Evolutionary conservation across 2,888 invertebrate species (phyloP).

Genomic region (Serripes groenlandicus): DNA sequence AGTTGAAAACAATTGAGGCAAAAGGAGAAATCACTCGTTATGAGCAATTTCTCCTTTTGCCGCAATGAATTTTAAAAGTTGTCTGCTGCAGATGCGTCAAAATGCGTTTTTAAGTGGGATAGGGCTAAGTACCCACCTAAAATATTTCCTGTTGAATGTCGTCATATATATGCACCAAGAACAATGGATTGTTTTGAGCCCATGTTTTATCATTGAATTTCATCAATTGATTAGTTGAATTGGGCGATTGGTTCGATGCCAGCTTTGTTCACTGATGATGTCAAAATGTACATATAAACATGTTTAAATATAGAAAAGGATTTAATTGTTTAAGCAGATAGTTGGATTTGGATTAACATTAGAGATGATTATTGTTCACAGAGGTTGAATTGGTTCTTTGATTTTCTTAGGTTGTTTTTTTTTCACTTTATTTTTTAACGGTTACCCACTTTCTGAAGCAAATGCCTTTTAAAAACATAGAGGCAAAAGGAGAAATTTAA

Average conservation of each 20-base stretch:
- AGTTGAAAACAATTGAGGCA: no score
- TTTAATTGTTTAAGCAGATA: neutral
- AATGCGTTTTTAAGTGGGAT: no score
- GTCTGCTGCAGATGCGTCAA: no score
- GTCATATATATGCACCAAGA: no score
- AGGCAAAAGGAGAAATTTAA: neutral
- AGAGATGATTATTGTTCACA: neutral
- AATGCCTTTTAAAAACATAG: neutral
- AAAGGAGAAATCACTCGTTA: no score
- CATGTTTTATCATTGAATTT: slow-evolving; percentile 12
- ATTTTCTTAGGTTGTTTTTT: neutral
- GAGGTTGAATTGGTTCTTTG: neutral
- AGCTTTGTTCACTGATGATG: neutral
- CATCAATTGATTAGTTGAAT: slow-evolving; percentile 1
- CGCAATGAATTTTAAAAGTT: no score
- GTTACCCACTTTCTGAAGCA: neutral
- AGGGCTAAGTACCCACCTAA: no score
- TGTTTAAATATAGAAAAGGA: neutral
- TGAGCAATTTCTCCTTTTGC: no score
- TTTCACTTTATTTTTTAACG: neutral
- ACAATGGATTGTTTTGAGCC: neutral
- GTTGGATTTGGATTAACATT: neutral
- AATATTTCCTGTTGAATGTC: neutral
- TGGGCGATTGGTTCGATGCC: neutral
- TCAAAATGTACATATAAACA: neutral